Conservation (phyloP, 2,113 vertebrate species). For the Calonectris borealis region DNA sequence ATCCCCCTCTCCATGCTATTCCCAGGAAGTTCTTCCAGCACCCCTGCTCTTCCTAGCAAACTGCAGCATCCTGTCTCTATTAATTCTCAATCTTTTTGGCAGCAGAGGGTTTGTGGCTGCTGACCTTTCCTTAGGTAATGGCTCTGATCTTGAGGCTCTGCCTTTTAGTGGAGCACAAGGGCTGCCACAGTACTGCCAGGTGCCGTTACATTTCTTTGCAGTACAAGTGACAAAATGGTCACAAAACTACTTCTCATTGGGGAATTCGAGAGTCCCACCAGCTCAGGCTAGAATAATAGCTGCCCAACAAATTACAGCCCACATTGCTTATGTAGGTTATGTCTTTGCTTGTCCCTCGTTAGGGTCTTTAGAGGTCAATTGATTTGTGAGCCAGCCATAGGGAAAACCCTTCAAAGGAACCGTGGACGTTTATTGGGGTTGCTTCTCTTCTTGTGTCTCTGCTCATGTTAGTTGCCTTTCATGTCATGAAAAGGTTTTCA, state of each 20-base stretch:
- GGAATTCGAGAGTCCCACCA: background rate
- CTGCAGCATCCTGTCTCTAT: background rate
- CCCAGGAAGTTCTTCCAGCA: background rate
- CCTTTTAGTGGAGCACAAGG: background rate
- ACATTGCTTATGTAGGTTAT: background rate
- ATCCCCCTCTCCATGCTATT: background rate
- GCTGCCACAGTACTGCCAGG: background rate
- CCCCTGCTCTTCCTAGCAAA: background rate
- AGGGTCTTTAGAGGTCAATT: background rate
- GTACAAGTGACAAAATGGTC: background rate
- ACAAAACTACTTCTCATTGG: background rate
- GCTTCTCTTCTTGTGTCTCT: background rate
- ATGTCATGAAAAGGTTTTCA: background rate
- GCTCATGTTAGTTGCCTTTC: background rate
- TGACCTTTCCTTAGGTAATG: background rate
- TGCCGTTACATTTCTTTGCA: accelerated
- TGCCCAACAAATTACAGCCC: background rate
- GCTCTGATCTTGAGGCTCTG: background rate
- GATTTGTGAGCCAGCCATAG: background rate
- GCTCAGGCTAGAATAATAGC: background rate
- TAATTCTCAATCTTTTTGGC: background rate
- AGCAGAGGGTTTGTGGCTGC: background rate
- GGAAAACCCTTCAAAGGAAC: background rate
- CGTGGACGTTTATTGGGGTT: background rate
- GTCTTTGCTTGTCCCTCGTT: background rate